These are phyloP conservation scores for Amblyopsis rosae DNA, from an alignment of 2,113 vertebrate species.

Conservation along the genomic window DNA sequence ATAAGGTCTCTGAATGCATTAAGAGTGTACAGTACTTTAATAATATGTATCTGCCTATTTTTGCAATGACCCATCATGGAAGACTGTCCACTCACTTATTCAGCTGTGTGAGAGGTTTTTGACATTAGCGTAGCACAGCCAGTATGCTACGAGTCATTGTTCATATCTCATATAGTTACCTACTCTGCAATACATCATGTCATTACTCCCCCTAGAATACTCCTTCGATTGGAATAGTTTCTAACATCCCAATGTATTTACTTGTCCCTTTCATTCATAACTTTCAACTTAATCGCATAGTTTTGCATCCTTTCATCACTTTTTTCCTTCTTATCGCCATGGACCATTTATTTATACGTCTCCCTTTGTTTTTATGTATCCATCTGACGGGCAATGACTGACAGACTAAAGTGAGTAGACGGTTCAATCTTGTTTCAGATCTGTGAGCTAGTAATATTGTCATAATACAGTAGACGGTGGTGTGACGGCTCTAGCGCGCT, in stretches of 20 bases:
- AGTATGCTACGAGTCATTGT: background rate
- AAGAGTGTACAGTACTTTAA: no score
- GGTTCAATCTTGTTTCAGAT: slow-evolving; percentile 7
- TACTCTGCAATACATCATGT: background rate
- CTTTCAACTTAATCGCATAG: background rate
- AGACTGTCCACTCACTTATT: no score
- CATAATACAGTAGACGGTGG: background rate
- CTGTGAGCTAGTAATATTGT: background rate
- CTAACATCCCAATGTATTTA: no score
- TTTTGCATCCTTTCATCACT: slow-evolving; percentile 17
- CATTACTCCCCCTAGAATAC: background rate
- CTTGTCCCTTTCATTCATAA: background rate
- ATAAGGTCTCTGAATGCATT: no score
- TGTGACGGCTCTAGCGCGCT: background rate
- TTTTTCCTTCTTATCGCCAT: slow-evolving; percentile 14
- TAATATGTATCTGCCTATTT: background rate
- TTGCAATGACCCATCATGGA: background rate
- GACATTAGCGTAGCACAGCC: background rate
- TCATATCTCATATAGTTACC: no score
- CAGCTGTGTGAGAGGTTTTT: background rate
- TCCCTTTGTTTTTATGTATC: background rate
- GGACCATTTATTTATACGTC: background rate
- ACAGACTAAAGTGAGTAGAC: slow-evolving; percentile 68
- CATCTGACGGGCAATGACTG: slow-evolving; percentile 13
- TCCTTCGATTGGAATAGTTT: background rate